Conservation (phyloP, 2,797 vertebrate genomes). For the Brachyalestes nurse region DNA sequence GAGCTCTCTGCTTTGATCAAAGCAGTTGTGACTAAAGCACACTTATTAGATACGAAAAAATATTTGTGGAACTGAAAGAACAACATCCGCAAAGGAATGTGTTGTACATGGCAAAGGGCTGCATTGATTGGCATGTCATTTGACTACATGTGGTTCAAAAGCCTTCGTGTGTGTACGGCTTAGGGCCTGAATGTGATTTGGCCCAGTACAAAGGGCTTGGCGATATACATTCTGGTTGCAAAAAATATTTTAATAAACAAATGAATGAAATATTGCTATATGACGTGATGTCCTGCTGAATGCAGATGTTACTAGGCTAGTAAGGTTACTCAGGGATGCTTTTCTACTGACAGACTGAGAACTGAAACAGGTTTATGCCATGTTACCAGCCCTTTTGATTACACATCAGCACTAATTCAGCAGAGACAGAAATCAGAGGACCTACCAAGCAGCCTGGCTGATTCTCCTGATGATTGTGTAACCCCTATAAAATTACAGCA, state of each 20-base stretch:
- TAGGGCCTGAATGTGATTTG: conserved; percentile 3
- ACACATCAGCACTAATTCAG: conserved; percentile 9
- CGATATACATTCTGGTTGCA: not conserved
- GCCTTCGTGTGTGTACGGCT: not conserved
- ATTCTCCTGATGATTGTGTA: not conserved
- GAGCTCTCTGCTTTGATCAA: not conserved
- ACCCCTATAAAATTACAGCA: no score
- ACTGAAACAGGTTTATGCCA: not conserved
- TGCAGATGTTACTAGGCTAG: not conserved
- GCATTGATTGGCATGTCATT: not conserved
- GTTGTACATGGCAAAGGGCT: conserved; percentile 18
- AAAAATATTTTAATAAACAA: not conserved
- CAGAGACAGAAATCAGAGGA: not conserved
- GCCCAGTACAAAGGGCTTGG: not conserved
- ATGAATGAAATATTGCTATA: not conserved
- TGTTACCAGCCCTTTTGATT: not conserved
- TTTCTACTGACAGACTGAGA: not conserved
- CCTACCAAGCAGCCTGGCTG: not conserved
- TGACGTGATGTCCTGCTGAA: no score
- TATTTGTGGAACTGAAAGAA: conserved; percentile 22
- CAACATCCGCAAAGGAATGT: conserved; percentile 11
- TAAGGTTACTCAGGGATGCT: not conserved
- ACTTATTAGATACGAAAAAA: not conserved
- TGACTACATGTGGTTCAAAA: not conserved
- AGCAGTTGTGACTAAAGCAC: not conserved